phyloP scores from a whole-genome alignment of 1,140 invertebrate species.

The Parasteatoda tepidariorum region DNA sequence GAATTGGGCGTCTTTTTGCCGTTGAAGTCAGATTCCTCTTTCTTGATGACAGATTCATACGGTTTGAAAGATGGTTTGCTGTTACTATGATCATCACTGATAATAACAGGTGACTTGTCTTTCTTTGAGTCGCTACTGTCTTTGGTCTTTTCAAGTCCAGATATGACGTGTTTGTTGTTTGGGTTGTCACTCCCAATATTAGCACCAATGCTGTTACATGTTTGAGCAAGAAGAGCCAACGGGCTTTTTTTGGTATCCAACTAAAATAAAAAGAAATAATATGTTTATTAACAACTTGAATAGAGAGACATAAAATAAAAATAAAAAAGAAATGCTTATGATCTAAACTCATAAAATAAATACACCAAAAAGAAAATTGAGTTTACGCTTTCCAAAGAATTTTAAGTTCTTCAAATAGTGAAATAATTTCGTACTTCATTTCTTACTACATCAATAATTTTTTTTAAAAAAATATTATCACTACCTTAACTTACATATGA shows the following conservation, averaged over 20 bases:
- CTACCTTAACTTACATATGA: too few species aligned
- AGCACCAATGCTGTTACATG: slow-evolving; percentile 93
- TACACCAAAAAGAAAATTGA: neutral
- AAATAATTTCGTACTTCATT: too few species aligned
- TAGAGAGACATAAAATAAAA: too few species aligned
- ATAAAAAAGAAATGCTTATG: too few species aligned
- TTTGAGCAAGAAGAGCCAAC: slow-evolving; percentile 93
- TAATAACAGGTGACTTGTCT: slow-evolving; percentile 53
- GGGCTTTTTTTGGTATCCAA: slow-evolving; percentile 98
- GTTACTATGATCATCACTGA: slow-evolving; percentile 44
- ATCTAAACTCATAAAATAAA: too few species aligned
- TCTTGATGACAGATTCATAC: slow-evolving; percentile 57
- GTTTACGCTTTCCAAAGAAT: too few species aligned
- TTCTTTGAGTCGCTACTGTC: slow-evolving; percentile 55
- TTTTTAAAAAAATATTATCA: too few species aligned
- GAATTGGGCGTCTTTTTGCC: slow-evolving; percentile 58
- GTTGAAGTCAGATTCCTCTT: slow-evolving; percentile 33
- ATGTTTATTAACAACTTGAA: neutral
- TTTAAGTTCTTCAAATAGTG: too few species aligned
- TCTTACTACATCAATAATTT: too few species aligned
- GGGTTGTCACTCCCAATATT: slow-evolving; percentile 91
- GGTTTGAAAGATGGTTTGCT: slow-evolving; percentile 62
- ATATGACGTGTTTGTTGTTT: slow-evolving; percentile 78
- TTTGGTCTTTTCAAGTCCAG: slow-evolving; percentile 57
- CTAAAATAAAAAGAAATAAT: slow-evolving; percentile 73